Evolutionary conservation across 1,140 invertebrate genomes (phyloP).

Genomic region (Drosophila ogumai): DNA sequence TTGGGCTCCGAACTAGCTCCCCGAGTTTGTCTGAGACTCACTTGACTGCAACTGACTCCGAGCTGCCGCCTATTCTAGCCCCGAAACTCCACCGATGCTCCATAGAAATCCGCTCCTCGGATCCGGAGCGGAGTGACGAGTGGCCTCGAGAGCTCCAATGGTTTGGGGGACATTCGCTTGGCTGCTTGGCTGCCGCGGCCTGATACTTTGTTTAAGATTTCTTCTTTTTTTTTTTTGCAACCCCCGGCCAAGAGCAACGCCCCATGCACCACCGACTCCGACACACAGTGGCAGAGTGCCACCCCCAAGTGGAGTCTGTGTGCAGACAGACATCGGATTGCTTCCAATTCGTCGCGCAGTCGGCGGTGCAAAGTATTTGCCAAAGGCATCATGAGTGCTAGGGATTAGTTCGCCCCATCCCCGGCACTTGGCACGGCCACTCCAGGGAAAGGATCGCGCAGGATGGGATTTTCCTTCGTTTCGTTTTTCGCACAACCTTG

Average conservation of each 20-base stretch:
- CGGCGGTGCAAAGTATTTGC: constrained; percentile 83
- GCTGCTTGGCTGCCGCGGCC: constrained; percentile 67
- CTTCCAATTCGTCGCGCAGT: constrained; percentile 83
- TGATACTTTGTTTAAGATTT: constrained; percentile 80
- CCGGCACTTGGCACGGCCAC: constrained; percentile 41
- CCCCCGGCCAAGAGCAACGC: constrained; percentile 70
- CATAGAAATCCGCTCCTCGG: constrained; percentile 30
- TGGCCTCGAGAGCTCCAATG: constrained; percentile 46
- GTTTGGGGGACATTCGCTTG: constrained; percentile 55
- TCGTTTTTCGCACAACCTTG: constrained; percentile 69
- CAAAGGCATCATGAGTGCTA: constrained; percentile 78
- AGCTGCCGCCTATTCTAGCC: constrained; percentile 36
- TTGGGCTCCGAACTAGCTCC: constrained; percentile 63
- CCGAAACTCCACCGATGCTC: constrained; percentile 36
- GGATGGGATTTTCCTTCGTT: constrained; percentile 35
- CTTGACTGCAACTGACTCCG: constrained; percentile 56
- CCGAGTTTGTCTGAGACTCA: constrained; percentile 51
- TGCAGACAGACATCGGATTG: constrained; percentile 79
- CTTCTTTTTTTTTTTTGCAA: constrained; percentile 38
- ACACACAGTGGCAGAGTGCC: constrained; percentile 32
- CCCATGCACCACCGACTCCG: constrained; percentile 61
- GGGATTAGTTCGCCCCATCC: constrained; percentile 71
- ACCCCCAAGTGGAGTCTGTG: constrained; percentile 47
- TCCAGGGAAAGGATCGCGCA: constrained; percentile 39
- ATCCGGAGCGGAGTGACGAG: constrained; percentile 38